Percentiles rank a stretch among this genome's conserved stretches.
These are phyloP conservation scores for Dasysyrphus albostriatus DNA, from an alignment of 2,888 invertebrate species.

Conservation along the genomic window DNA sequence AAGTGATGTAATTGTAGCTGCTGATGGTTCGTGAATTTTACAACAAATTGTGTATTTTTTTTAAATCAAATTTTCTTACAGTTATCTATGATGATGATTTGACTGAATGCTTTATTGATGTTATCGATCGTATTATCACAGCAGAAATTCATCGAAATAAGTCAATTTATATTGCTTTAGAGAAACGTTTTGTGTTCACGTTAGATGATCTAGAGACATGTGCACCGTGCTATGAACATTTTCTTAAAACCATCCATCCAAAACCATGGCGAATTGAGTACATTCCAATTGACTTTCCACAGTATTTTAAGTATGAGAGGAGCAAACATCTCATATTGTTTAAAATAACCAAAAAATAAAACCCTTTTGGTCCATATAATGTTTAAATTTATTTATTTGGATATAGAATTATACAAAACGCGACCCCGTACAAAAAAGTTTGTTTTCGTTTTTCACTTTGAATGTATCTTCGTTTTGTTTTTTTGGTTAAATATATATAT, in stretches of 20 bases:
- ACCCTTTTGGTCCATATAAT: not conserved
- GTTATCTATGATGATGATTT: conserved; percentile 93
- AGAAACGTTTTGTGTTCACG: conserved; percentile 95
- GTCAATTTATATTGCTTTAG: conserved; percentile 90
- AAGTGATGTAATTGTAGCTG: conserved; percentile 90
- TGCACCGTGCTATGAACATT: conserved; percentile 95
- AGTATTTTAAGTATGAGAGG: conserved; percentile 92
- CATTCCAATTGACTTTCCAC: conserved; percentile 89
- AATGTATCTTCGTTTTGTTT: conserved; percentile 29
- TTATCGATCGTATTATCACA: conserved; percentile 87
- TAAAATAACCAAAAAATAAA: conserved; percentile 85
- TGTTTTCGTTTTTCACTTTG: conserved; percentile 13
- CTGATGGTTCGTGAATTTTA: conserved; percentile 88
- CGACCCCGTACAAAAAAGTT: conserved; percentile 53
- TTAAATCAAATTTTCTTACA: conserved; percentile 83
- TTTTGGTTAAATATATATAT: conserved; percentile 1
- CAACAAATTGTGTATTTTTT: not conserved
- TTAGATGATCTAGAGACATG: conserved; percentile 90
- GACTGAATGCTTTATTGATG: conserved; percentile 91
- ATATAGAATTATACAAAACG: conserved; percentile 54
- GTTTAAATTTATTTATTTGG: conserved; percentile 40
- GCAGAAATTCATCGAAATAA: conserved; percentile 83
- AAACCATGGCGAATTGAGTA: conserved; percentile 86
- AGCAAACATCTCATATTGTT: conserved; percentile 91
- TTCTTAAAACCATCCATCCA: conserved; percentile 85